A percentile compares a stretch with the other conserved stretches of the same genome.
Evolutionary conservation across 1,140 invertebrate species (phyloP).

Genomic region (Drosophila simulans): DNA sequence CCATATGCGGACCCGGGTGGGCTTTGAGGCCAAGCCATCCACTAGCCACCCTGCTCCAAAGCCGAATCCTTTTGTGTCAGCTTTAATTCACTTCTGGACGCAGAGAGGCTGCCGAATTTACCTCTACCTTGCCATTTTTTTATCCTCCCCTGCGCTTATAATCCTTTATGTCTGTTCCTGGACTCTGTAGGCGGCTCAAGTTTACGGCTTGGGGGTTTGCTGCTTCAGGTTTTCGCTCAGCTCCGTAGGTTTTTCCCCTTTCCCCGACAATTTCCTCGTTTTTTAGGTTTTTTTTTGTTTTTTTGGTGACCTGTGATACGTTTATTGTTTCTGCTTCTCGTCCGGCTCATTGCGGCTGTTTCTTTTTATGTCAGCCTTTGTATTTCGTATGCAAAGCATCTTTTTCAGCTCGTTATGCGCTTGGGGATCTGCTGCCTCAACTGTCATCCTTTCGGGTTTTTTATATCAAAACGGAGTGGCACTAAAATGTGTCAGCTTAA

Average conservation of each 20-base stretch:
- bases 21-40: background rate
- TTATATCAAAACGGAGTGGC: constrained; percentile 4
- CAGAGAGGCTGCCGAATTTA: constrained; percentile 32
- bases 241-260: constrained; percentile 36
- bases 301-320: constrained; percentile 60
- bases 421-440: constrained; percentile 22
- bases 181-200: constrained; percentile 54
- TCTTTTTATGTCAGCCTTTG: constrained; percentile 39
- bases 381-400: constrained; percentile 55
- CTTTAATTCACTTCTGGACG: constrained; percentile 57
- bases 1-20: constrained; percentile 33
- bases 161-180: constrained; percentile 57
- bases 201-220: constrained; percentile 48
- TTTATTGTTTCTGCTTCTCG: constrained; percentile 56
- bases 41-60: background rate
- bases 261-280: background rate
- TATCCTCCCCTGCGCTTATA: constrained; percentile 57
- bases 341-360: constrained; percentile 20
- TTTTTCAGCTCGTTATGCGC: constrained; percentile 64
- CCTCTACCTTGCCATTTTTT: constrained; percentile 32
- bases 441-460: constrained; percentile 30
- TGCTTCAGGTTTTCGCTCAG: constrained; percentile 26
- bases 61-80: constrained; percentile 35
- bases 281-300: background rate
- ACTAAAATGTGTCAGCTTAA: constrained; percentile 19